A percentile compares a stretch with the other conserved stretches of the same genome.
These are phyloP conservation scores for Trinorchestia longiramus DNA, from an alignment of 1,140 invertebrate genomes.

Conservation along the genomic window DNA sequence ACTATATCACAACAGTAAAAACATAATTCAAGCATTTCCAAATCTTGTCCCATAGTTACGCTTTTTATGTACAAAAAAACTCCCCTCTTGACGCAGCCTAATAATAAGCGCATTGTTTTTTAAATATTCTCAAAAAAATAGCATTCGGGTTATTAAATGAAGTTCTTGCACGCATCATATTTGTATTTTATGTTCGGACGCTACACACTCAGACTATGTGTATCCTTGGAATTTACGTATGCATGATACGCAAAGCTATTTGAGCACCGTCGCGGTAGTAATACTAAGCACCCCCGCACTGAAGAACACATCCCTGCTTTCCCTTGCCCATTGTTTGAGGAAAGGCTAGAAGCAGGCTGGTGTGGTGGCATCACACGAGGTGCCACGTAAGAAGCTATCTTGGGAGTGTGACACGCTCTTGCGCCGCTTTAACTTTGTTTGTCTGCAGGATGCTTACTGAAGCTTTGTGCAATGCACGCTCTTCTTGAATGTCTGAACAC, in stretches of 20 bases:
- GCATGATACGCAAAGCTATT: too few relatives aligned
- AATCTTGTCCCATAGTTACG: too few relatives aligned
- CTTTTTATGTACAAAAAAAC: too few relatives aligned
- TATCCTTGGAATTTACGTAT: neutral
- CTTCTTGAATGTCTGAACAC: neutral
- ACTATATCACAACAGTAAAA: too few relatives aligned
- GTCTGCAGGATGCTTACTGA: neutral
- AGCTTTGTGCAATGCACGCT: neutral
- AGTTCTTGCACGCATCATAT: neutral
- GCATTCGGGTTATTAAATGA: neutral
- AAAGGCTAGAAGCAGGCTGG: neutral
- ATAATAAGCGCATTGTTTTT: too few relatives aligned
- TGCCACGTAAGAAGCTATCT: neutral
- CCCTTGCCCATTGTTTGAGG: neutral
- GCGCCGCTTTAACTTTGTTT: neutral
- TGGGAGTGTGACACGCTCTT: neutral
- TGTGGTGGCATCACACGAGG: neutral
- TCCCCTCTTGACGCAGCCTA: too few relatives aligned
- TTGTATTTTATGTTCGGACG: neutral
- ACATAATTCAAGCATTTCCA: too few relatives aligned
- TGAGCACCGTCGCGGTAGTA: too few relatives aligned
- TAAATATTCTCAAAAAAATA: neutral
- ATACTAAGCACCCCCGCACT: too few relatives aligned
- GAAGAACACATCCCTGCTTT: neutral
- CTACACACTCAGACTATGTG: neutral